These are phyloP conservation scores for Clytia hemisphaerica DNA, from an alignment of 30 jellyfish, hydroid and myxozoan species.

Conservation along the genomic window DNA sequence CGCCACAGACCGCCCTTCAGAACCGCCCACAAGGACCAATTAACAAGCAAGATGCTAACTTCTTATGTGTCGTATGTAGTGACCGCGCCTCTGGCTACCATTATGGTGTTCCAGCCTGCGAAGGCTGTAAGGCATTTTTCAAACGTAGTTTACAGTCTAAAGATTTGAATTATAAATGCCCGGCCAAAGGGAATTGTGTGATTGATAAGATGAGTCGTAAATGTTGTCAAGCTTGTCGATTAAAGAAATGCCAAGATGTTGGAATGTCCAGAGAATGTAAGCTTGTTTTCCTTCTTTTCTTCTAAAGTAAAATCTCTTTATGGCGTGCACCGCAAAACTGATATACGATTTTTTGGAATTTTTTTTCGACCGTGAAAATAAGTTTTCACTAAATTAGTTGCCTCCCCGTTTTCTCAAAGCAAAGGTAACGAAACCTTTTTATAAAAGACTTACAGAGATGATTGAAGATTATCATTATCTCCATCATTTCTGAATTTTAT, in stretches of 20 bases:
- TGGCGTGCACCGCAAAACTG: too few relatives aligned
- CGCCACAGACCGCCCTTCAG: too few relatives aligned
- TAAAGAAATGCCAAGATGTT: conserved; percentile 80
- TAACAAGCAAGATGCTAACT: too few relatives aligned
- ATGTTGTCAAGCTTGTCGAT: conserved; percentile 93
- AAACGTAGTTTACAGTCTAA: conserved; percentile 76
- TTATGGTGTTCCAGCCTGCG: conserved; percentile 96
- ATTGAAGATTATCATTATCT: background rate
- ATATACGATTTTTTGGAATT: too few relatives aligned
- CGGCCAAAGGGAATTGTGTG: conserved; percentile 70
- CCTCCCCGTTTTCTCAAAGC: too few relatives aligned
- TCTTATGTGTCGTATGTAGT: conserved; percentile 82
- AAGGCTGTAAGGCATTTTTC: conserved; percentile 93
- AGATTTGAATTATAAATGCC: conserved; percentile 82
- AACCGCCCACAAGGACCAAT: too few relatives aligned
- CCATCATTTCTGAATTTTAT: background rate
- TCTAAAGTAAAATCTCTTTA: too few relatives aligned
- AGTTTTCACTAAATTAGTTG: too few relatives aligned
- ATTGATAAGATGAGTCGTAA: conserved; percentile 89
- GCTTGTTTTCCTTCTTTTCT: too few relatives aligned
- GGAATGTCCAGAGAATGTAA: conserved; percentile 97
- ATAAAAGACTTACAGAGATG: too few relatives aligned
- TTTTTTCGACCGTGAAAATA: too few relatives aligned
- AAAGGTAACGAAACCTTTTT: too few relatives aligned
- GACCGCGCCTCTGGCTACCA: conserved; percentile 97